A percentile compares a stretch with the other conserved stretches of the same genome.
These are phyloP conservation scores for Drosophila kohkoa DNA, from an alignment of 1,140 invertebrate species.

Conservation along the genomic window DNA sequence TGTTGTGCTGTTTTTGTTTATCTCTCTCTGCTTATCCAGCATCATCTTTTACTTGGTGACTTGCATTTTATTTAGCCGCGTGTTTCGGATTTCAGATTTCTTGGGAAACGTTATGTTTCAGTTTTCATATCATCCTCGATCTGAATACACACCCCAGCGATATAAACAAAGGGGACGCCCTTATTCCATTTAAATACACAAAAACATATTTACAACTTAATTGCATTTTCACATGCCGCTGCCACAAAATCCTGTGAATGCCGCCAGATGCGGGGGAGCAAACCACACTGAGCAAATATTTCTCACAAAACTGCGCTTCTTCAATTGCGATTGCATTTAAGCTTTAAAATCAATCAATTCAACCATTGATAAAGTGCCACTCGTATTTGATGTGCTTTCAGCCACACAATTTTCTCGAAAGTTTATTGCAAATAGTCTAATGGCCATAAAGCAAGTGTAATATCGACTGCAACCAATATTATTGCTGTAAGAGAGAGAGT, in stretches of 20 bases:
- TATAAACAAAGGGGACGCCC: background rate
- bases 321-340: background rate
- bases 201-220: slow-evolving; percentile 69
- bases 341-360: slow-evolving; percentile 8
- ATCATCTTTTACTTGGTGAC: slow-evolving; percentile 45
- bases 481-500: background rate
- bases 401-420: background rate
- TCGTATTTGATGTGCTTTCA: background rate
- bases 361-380: background rate
- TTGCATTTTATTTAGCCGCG: slow-evolving; percentile 63
- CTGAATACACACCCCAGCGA: background rate
- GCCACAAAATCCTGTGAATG: slow-evolving; percentile 56
- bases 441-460: background rate
- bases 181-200: background rate
- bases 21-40: background rate
- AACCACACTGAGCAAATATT: slow-evolving; percentile 18
- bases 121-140: slow-evolving; percentile 25
- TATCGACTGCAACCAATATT: background rate
- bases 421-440: background rate
- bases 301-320: background rate
- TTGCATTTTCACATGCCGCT: slow-evolving; percentile 78
- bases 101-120: slow-evolving; percentile 17
- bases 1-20: slow-evolving; percentile 8
- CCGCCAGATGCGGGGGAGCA: slow-evolving; percentile 52
- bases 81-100: slow-evolving; percentile 4